phyloP scores from a whole-genome alignment of 2,113 vertebrate species.

The Gadus chalcogrammus region DNA sequence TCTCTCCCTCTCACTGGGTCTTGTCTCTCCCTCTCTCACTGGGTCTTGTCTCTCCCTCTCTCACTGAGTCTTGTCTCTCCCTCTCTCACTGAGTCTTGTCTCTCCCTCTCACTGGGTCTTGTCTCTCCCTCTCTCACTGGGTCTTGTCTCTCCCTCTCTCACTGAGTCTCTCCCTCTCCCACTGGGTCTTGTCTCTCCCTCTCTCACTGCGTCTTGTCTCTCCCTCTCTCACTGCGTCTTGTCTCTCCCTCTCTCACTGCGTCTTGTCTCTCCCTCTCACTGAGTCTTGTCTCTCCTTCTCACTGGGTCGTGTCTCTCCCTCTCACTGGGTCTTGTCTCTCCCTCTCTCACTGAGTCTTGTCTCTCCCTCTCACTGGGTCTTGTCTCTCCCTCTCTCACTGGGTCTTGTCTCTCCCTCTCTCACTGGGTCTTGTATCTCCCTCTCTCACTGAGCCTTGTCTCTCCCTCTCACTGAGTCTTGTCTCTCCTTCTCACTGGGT shows the following conservation, averaged over 20 bases:
- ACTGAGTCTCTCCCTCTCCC: background rate
- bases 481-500: too few species aligned
- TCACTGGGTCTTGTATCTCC: too few species aligned
- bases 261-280: background rate
- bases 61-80: too few species aligned
- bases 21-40: background rate
- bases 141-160: background rate
- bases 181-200: too few species aligned
- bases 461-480: background rate
- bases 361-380: background rate
- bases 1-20: too few species aligned
- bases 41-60: too few species aligned
- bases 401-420: background rate
- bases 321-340: too few species aligned
- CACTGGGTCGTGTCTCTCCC: too few species aligned
- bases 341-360: background rate
- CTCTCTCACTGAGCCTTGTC: background rate
- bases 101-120: too few species aligned
- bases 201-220: background rate
- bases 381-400: background rate
- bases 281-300: background rate
- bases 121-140: too few species aligned
- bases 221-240: too few species aligned
- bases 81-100: too few species aligned
- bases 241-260: background rate